Percentiles rank a stretch among this genome's conserved stretches.
Conservation (phyloP, 35 echinoderm and acorn worm genomes). For the Acanthaster planci region DNA sequence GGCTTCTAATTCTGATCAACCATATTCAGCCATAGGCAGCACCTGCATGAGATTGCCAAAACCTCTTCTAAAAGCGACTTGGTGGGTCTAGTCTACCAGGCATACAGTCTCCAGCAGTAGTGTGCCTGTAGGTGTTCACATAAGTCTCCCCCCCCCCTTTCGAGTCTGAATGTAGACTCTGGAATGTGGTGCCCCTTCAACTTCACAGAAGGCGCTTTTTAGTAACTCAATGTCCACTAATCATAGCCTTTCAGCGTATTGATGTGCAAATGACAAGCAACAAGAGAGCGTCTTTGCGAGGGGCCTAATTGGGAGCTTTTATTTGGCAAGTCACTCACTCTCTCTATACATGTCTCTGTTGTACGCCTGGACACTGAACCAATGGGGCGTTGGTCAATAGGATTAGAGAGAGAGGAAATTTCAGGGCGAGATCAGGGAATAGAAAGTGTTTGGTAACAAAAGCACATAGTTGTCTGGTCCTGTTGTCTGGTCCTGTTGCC, state of each 20-base stretch:
- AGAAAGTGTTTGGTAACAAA: conserved; percentile 29
- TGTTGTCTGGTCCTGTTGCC: background rate
- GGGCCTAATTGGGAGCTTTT: background rate
- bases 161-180: too few species aligned
- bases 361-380: background rate
- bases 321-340: background rate
- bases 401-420: background rate
- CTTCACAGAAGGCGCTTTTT: background rate
- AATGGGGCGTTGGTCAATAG: conserved; percentile 12
- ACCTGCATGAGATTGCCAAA: too few species aligned
- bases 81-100: too few species aligned
- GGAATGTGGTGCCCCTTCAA: too few species aligned
- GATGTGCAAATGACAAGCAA: background rate
- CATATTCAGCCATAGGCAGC: too few species aligned
- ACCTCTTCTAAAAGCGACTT: too few species aligned
- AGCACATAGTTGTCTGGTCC: background rate
- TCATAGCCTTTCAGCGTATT: background rate
- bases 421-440: background rate
- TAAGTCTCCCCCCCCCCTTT: too few species aligned
- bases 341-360: background rate
- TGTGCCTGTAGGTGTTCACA: too few species aligned
- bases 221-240: background rate
- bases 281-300: background rate
- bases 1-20: too few species aligned
- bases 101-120: too few species aligned